A percentile compares a stretch with the other conserved stretches of the same genome.
Conservation (phyloP, 2,113 vertebrate species). For the Misgurnus mizolepis region DNA sequence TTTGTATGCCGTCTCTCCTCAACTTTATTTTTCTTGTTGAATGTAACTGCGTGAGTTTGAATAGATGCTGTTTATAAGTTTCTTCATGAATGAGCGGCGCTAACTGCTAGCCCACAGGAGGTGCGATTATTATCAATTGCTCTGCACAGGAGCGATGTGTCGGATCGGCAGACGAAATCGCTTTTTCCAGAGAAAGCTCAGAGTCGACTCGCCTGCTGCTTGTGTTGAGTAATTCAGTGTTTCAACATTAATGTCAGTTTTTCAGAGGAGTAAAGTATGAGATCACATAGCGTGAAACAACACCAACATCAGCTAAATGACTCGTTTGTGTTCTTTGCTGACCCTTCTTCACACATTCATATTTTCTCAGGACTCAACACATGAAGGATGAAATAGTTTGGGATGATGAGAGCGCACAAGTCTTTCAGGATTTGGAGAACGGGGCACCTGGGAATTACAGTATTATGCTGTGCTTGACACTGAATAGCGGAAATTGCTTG, state of each 20-base stretch:
- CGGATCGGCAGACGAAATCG: neutral
- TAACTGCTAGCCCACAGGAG: slow-evolving; percentile 12
- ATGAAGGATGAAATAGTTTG: neutral
- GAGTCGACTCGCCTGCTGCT: neutral
- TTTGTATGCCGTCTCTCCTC: slow-evolving; percentile 22
- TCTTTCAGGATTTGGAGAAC: slow-evolving; percentile 15
- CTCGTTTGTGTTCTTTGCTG: neutral
- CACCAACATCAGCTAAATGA: too few species aligned
- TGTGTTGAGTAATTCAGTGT: slow-evolving; percentile 2
- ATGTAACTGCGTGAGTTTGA: slow-evolving; percentile 15
- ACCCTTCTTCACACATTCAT: neutral
- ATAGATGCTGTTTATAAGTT: slow-evolving; percentile 40
- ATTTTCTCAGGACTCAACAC: neutral
- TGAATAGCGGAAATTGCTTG: slow-evolving; percentile 2
- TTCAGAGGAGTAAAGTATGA: too few species aligned
- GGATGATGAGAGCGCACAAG: neutral
- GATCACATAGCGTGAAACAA: too few species aligned
- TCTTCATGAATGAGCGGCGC: slow-evolving; percentile 11
- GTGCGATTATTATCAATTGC: neutral
- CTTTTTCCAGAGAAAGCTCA: neutral
- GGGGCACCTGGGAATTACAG: neutral
- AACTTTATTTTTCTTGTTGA: neutral
- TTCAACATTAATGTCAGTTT: too few species aligned
- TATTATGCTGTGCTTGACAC: slow-evolving; percentile 1
- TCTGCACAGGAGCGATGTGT: neutral